phyloP scores from a whole-genome alignment of 2,888 invertebrate species.

The Mystacides longicornis region DNA sequence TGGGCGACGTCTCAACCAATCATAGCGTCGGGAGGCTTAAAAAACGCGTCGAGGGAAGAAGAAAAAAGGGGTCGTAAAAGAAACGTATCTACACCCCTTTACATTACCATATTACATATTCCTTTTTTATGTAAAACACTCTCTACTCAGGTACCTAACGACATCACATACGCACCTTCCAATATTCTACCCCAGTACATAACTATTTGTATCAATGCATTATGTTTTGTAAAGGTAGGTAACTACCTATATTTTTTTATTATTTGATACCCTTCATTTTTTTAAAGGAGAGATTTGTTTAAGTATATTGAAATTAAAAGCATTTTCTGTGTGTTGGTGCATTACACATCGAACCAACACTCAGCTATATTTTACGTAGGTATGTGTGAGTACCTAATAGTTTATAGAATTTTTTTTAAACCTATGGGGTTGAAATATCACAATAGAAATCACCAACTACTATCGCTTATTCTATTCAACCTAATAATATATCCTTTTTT shows the following conservation, averaged over 20 bases:
- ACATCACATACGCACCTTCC: background rate
- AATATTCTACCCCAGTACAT: constrained; percentile 1
- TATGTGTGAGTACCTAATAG: no score
- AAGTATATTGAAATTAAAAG: constrained; percentile 18
- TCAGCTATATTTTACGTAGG: no score
- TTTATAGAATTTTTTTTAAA: no score
- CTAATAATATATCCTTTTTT: constrained; percentile 23
- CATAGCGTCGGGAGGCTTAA: constrained; percentile 12
- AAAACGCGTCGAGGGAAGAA: constrained; percentile 20
- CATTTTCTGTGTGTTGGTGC: constrained; percentile 4
- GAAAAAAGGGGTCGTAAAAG: constrained; percentile 24
- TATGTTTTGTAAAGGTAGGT: background rate
- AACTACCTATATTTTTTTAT: constrained; percentile 9
- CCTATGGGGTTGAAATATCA: constrained; percentile 16
- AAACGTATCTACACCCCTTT: constrained; percentile 21
- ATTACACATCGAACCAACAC: no score
- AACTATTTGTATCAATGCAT: constrained; percentile 9
- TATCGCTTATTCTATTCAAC: constrained; percentile 12
- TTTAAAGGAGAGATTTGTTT: constrained; percentile 19
- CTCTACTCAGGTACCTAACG: background rate
- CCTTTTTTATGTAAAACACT: constrained; percentile 21
- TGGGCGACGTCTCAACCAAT: constrained; percentile 24
- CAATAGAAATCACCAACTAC: constrained; percentile 10
- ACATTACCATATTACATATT: constrained; percentile 17
- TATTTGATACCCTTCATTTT: constrained; percentile 6